Evolutionary conservation across 2,113 vertebrate species (phyloP), one percentile per base, ranked within the genome.

Genomic region (Willisornis vidua): DNA sequence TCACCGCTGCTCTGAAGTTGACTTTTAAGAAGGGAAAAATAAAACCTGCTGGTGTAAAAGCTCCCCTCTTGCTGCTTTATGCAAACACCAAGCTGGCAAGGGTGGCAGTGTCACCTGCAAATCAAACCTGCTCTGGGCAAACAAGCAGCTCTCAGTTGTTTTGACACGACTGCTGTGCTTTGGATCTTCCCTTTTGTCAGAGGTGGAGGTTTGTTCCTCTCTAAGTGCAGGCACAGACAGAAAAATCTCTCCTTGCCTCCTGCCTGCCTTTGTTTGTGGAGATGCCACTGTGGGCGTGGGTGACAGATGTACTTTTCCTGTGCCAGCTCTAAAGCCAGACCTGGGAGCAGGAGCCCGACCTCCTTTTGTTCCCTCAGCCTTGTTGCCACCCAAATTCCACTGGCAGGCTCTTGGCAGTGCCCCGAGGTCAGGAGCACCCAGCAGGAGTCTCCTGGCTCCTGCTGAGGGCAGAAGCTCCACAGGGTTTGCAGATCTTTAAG

Each of bases 221-320:
- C 39, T 9, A 14, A 71, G 59, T 16, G 35, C 57, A 48, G 33
- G 10, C 1, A 75, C 45, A 81, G 52, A 48, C 28, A 71, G 78
- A 35, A 72, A 19, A 73, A 46, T 3, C 78, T 55, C 57, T 80
- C 80, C 77, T 79, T 70, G 39, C 83, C 80, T 67, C 49, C 87
- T 59, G 78, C 52, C 62, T 91, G 37, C 72, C 75, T 92, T 89
- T 91, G 65, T 87, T 22, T 84, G 86, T 63, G 6, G 92, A 70
- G 88, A 33, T 51, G 74, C 43, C 28, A 4, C 62, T 80, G 91
- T 93, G 0, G 2, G 17, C 16, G 10, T 45, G 1, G 8, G 59
- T 91, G 92, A 83, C 85, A 89, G 85, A 87, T 90, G 92, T 31
- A 28, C 66, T 92, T 89, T 39, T 89, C 57, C 83, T 88, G 92